Conservation (phyloP, 2,113 vertebrate genomes). For the Myrmecobius fasciatus region DNA sequence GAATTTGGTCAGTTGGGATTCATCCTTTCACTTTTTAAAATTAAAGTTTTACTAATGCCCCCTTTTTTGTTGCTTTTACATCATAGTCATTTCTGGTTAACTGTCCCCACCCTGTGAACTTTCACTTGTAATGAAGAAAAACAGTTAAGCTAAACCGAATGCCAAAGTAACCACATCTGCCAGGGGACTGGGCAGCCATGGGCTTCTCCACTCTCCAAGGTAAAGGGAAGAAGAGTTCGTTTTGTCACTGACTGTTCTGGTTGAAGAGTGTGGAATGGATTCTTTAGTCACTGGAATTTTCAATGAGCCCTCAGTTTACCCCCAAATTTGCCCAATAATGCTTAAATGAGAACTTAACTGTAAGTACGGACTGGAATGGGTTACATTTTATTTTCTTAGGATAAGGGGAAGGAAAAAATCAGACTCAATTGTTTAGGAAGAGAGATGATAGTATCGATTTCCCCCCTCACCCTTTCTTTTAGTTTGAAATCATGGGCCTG, state of each 20-base stretch:
- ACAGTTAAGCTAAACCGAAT: constrained; percentile 27
- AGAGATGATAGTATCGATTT: constrained; percentile 81
- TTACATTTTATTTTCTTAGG: constrained; percentile 83
- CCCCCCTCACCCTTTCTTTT: constrained; percentile 82
- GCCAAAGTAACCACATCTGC: constrained; percentile 74
- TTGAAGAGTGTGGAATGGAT: neutral
- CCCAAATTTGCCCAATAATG: constrained; percentile 41
- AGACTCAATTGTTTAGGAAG: constrained; percentile 85
- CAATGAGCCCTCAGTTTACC: constrained; percentile 80
- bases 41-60: neutral
- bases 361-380: constrained; percentile 82
- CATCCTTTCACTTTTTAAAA: neutral
- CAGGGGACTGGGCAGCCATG: constrained; percentile 13
- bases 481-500: constrained; percentile 84
- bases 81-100: neutral
- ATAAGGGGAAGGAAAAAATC: constrained; percentile 72
- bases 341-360: constrained; percentile 61
- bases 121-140: neutral
- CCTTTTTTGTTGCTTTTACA: neutral
- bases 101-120: neutral
- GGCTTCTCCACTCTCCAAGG: neutral
- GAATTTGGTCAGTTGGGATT: neutral
- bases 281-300: constrained; percentile 38
- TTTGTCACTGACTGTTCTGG: constrained; percentile 45
- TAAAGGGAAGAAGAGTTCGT: neutral